Evolutionary conservation across 2,797 vertebrate genomes (phyloP).

Genomic region (Helarctos malayanus): DNA sequence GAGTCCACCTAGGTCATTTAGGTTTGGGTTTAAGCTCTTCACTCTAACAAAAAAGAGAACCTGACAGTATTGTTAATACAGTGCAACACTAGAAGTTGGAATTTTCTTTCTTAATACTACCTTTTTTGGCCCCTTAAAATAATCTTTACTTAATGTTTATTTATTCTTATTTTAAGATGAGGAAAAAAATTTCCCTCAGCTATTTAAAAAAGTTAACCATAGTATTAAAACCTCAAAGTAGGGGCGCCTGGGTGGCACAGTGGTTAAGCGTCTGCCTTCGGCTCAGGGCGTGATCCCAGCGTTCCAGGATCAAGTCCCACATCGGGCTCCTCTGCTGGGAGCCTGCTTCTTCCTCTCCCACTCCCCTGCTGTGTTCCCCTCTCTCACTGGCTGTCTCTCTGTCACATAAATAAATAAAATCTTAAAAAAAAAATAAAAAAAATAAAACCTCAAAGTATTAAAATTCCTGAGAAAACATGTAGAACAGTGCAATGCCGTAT

Average conservation of each 20-base stretch:
- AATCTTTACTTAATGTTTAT: neutral
- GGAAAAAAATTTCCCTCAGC: neutral
- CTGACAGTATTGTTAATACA: neutral
- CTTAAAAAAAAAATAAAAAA: no score
- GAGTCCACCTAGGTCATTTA: neutral
- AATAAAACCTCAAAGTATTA: neutral
- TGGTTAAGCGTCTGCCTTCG: no score
- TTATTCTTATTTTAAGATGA: neutral
- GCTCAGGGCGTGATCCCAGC: no score
- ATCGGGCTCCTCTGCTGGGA: no score
- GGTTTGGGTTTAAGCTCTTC: neutral
- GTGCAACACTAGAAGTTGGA: neutral
- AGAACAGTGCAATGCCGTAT: neutral
- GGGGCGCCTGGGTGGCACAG: no score
- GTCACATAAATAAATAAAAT: no score
- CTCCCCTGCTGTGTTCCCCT: no score
- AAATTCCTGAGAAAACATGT: neutral
- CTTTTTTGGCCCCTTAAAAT: conserved; percentile 22
- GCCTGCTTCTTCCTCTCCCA: no score
- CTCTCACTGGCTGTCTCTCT: no score
- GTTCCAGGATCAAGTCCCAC: no score
- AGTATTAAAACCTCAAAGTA: neutral
- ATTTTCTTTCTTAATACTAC: neutral
- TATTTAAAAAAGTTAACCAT: neutral
- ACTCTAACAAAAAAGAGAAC: neutral